A percentile compares a stretch with the other conserved stretches of the same genome.
Conservation (phyloP, 2,113 vertebrate species). For the Poeciliopsis retropinna region DNA sequence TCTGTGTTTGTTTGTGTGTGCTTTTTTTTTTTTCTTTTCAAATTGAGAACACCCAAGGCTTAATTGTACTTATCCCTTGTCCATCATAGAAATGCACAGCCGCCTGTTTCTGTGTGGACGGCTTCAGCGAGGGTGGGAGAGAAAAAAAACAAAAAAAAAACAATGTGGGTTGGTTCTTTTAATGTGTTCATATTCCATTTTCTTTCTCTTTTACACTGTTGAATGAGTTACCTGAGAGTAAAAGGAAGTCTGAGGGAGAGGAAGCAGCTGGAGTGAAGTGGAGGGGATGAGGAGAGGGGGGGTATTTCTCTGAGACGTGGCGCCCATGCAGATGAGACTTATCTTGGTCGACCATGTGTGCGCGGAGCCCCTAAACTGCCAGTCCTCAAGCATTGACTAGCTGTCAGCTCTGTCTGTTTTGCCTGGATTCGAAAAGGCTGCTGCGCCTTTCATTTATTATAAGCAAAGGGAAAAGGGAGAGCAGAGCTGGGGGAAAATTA, state of each 20-base stretch:
- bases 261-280: constrained; percentile 20
- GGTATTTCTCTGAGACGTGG: constrained; percentile 73
- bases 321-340: constrained; percentile 83
- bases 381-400: constrained; percentile 80
- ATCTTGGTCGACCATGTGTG: constrained; percentile 82
- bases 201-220: constrained; percentile 57
- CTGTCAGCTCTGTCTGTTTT: constrained; percentile 77
- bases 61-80: constrained; percentile 79
- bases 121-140: constrained; percentile 32
- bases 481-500: constrained; percentile 32
- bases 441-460: constrained; percentile 76
- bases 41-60: constrained; percentile 63
- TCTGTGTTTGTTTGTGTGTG: constrained; percentile 31
- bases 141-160: background rate
- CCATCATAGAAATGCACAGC: constrained; percentile 64
- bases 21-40: constrained; percentile 45
- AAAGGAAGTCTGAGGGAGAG: constrained; percentile 45
- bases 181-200: constrained; percentile 66
- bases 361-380: constrained; percentile 77
- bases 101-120: constrained; percentile 29
- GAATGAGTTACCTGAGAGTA: constrained; percentile 79
- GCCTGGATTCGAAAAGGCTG: constrained; percentile 72
- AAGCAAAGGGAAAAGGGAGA: constrained; percentile 60
- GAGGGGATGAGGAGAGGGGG: constrained; percentile 58
- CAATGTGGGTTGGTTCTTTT: constrained; percentile 56